phyloP scores from a whole-genome alignment of 1,140 invertebrate species.

The Venturia canescens region DNA sequence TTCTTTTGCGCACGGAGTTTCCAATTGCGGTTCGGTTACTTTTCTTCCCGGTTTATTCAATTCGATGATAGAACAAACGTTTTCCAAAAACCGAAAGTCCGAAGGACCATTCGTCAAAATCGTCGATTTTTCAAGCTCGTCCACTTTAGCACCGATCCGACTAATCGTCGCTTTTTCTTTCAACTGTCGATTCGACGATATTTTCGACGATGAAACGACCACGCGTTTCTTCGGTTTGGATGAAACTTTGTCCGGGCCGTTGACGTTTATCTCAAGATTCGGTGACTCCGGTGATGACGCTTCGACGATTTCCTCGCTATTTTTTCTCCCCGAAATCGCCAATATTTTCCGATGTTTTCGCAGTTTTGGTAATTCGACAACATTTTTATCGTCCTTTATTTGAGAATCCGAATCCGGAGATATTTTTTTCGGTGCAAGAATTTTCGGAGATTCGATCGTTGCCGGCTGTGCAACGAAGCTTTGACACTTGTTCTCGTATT shows the following conservation, averaged over 20 bases:
- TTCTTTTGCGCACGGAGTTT: constrained; percentile 9
- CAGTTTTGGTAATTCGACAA: constrained; percentile 23
- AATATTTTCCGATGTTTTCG: constrained; percentile 14
- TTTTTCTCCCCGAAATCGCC: neutral
- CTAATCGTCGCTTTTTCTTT: constrained; percentile 29
- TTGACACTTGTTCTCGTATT: neutral
- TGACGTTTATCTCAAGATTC: constrained; percentile 25
- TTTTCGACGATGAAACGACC: neutral
- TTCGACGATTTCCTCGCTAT: neutral
- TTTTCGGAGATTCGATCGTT: constrained; percentile 29
- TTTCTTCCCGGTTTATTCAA: neutral
- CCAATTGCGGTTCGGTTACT: constrained; percentile 29
- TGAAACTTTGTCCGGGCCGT: neutral
- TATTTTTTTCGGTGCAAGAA: neutral
- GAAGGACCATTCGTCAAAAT: constrained; percentile 24
- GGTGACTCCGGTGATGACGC: neutral
- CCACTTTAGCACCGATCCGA: constrained; percentile 39
- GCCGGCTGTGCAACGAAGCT: constrained; percentile 1
- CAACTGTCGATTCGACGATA: constrained; percentile 9
- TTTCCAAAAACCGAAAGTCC: constrained; percentile 5
- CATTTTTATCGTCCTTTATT: constrained; percentile 22
- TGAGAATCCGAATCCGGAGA: neutral
- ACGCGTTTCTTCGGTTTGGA: constrained; percentile 9
- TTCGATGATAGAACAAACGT: constrained; percentile 28
- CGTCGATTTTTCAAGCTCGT: neutral